Base-by-base conservation (phyloP, 2,888 invertebrate species). In the Drosophila dives region DNA sequence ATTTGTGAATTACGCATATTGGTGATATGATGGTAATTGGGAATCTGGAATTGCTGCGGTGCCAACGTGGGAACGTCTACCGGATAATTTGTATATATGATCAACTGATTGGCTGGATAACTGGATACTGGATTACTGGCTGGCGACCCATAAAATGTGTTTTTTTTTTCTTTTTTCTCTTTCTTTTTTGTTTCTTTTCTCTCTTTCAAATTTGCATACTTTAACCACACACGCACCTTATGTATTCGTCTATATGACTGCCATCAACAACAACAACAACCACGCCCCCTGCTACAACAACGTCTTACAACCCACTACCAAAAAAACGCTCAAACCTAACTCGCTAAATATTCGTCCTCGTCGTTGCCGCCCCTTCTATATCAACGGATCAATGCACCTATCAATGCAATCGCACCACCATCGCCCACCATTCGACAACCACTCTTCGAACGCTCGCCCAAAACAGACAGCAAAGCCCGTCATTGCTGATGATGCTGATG, bases 401-500 rank as follows among this genome's bases (percentile, higher is more conserved):
- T 29, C 54, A 61, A 40, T 34, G 53, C 68, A 72, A 72, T 62
- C 77, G 65, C 66, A 70, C 63, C 69, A 59, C 59, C 59, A 33
- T 8, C 81, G 50, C 36, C 67, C 20, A 51, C 64, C 63, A 66
- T 65, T 62, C 53, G 73, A 61, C 69, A 50, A 69, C 59, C 61
- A 59, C 76, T 59, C 55, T 58, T 55, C 63, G 70, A 66, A 64
- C 71, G 75, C 58, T 64, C 68, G 72, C 75, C 65, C 64, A 68
- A 76, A 77, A 92, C 91, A 93, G 93, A 92, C 92, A 91, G 92
- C 92, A 92, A 92, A 93, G 92, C 97, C 98, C 94, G 97, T 97
- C 94, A 97, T 99, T 94, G 98, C 98, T 96, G 99, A 99, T 95
- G 99, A 99, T 95, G 97, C 97, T 95, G 99, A 99, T 94, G 99